A percentile compares a stretch with the other conserved stretches of the same genome.
These are phyloP conservation scores for Thereva nobilitata DNA, from an alignment of 2,888 invertebrate species.

Conservation along the genomic window DNA sequence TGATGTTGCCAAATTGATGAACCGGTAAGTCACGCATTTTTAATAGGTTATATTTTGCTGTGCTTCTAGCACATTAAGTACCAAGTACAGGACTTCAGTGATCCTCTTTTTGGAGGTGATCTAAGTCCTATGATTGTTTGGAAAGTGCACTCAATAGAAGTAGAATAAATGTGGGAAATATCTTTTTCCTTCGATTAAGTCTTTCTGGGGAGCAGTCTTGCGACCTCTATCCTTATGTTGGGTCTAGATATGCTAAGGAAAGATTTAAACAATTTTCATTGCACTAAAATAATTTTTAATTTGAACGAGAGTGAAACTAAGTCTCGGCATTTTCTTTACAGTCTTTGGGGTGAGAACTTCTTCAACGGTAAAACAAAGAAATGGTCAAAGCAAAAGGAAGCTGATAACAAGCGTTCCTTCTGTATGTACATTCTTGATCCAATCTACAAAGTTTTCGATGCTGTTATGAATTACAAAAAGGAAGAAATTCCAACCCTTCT, in stretches of 20 bases:
- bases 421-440: constrained; percentile 98
- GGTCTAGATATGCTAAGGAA: constrained; percentile 64
- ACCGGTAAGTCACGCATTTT: constrained; percentile 60
- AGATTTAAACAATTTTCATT: constrained; percentile 47
- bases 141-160: constrained; percentile 72
- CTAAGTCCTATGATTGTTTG: constrained; percentile 50
- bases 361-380: constrained; percentile 97
- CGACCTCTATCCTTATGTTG: constrained; percentile 84
- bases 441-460: constrained; percentile 89
- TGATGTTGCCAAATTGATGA: constrained; percentile 96
- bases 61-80: constrained; percentile 58
- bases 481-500: constrained; percentile 88
- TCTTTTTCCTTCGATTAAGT: constrained; percentile 43
- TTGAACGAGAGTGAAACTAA: not conserved
- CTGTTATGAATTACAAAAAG: constrained; percentile 91
- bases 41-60: constrained; percentile 1
- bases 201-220: constrained; percentile 69
- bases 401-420: constrained; percentile 95
- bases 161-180: constrained; percentile 57
- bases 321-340: constrained; percentile 50
- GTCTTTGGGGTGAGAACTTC: constrained; percentile 98
- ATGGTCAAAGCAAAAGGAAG: constrained; percentile 92
- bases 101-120: constrained; percentile 12
- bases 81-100: constrained; percentile 49
- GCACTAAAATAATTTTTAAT: not conserved